Evolutionary conservation across 1,140 invertebrate species (phyloP), one percentile per base, ranked within the genome.

Genomic region (Acromyrmex heyeri): DNA sequence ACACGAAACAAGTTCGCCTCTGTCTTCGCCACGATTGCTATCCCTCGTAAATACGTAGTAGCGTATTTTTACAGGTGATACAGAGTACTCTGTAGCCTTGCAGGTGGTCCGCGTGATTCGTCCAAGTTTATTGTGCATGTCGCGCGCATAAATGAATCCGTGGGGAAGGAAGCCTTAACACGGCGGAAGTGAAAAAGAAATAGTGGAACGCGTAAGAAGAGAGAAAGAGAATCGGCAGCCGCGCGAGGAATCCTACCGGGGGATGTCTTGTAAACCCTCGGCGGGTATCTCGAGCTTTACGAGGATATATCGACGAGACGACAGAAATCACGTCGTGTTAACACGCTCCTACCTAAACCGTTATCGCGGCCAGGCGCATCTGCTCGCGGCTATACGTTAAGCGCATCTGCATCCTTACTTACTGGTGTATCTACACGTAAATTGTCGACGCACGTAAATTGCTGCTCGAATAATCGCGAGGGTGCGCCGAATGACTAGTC

Each of bases 281-380:
- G 72, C 53, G 55, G 77, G 65, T 76, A 57, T 59, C 38, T 70
- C 48, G 38, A 81, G 64, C n/a, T 34, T 79, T 79, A 79, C 53
- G 82, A 72, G 73, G 57, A 73, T 86, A 87, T 73, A 67, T 87
- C 75, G 88, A 91, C 89, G 91, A 91, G 91, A 89, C 88, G 88
- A 87, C 73, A 90, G 89, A 88, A 93, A 92, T 91, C 91, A 86
- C 89, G 86, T 83, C 91, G 90, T 85, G 92, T 91, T 93, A 93
- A 93, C 92, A 89, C 87, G 91, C 87, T 91, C 87, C 86, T 89
- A 90, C 88, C 91, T 90, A 91, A 88, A 93, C 92, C 93, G 8
- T 94, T 93, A 94, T 91, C 83, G 86, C 69, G 85, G 61, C 53
- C 75, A 70, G 50, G 61, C 88, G 86, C 85, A 76, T 69, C 76